Evolutionary conservation across 2,797 vertebrate species (phyloP), one percentile per base, ranked within the genome.

Genomic region (Pipistrellus kuhlii): DNA sequence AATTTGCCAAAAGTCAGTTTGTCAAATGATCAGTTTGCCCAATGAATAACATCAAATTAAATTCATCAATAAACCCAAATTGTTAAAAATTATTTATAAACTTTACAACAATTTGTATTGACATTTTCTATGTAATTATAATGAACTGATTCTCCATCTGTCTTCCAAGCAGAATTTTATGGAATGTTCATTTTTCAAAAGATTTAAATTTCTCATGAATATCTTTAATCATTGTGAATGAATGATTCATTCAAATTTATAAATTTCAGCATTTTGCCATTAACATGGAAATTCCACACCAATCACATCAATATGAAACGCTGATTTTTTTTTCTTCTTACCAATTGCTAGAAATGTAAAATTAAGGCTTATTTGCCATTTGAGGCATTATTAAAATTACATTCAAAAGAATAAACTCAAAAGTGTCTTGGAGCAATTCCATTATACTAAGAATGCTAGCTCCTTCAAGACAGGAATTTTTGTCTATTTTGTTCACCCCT

Each of bases 211-310:
- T 86, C 17, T 30, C 38, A 81, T 72, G 38, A 85, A 73, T 91
- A 85, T 27, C 30, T 90, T 95, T 82, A 88, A 80, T 83, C 2
- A 46, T 41, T 92, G 84, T 81, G 55, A 87, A 64, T 81, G 55
- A 87, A 64, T 71, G 44, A 73, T 25, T 90, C 11, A 81, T 75
- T 87, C 20, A 86, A 68, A 80, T 46, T 88, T 15, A 89, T 48
- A 15, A 64, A 57, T 82, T 80, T 80, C 32, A 81, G 8, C 30
- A 25, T 51, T 87, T 86, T 91, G 10, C 30, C 25, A 93, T 72
- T 89, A 76, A 81, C 48, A 46, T 62, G 21, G 76, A 78, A 86
- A 91, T 91, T 77, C 18, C 32, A 86, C 66, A 88, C 13, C 46
- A 87, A 73, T 81, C 35, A 41, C 7, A 87, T 76, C 44, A 71